Percentiles rank a stretch among this genome's conserved stretches.
These are phyloP conservation scores for Montipora efflorescens DNA, from an alignment of 64 coral and sea anemone species.

Conservation along the genomic window DNA sequence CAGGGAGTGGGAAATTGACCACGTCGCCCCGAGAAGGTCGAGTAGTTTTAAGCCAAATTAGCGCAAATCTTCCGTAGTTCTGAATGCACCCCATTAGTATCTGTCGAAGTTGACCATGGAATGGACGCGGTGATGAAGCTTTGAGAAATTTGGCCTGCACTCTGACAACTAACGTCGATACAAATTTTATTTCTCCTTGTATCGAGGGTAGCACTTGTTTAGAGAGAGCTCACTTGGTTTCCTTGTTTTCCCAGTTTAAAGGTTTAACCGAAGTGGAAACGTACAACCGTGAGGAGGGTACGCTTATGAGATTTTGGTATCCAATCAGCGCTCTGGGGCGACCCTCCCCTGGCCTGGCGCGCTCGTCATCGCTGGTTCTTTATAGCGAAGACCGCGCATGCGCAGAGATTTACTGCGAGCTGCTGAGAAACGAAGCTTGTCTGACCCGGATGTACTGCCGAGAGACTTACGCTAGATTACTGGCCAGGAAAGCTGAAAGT, in stretches of 20 bases:
- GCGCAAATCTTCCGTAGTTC: too few species aligned
- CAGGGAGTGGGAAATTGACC: too few species aligned
- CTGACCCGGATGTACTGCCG: slow-evolving; percentile 80
- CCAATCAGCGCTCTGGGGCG: slow-evolving; percentile 83
- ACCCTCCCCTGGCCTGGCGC: slow-evolving; percentile 66
- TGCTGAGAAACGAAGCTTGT: slow-evolving; percentile 73
- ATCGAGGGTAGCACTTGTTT: too few species aligned
- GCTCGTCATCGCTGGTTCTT: slow-evolving; percentile 71
- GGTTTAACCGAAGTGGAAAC: slow-evolving; percentile 88
- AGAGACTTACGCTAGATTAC: slow-evolving; percentile 36
- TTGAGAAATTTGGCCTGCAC: too few species aligned
- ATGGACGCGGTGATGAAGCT: too few species aligned
- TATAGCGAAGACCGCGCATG: slow-evolving; percentile 73
- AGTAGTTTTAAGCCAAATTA: too few species aligned
- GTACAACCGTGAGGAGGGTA: slow-evolving; percentile 95
- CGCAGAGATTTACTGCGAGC: slow-evolving; percentile 68
- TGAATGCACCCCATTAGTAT: too few species aligned
- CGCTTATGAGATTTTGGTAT: slow-evolving; percentile 94
- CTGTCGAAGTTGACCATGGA: too few species aligned
- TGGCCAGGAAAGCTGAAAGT: not conserved
- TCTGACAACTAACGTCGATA: too few species aligned
- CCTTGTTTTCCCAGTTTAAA: slow-evolving; percentile 46
- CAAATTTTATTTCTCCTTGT: too few species aligned
- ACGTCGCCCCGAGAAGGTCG: too few species aligned
- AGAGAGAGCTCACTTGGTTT: not conserved